phyloP scores from a whole-genome alignment of 2,113 vertebrate genomes.

The Psettodes erumei region DNA sequence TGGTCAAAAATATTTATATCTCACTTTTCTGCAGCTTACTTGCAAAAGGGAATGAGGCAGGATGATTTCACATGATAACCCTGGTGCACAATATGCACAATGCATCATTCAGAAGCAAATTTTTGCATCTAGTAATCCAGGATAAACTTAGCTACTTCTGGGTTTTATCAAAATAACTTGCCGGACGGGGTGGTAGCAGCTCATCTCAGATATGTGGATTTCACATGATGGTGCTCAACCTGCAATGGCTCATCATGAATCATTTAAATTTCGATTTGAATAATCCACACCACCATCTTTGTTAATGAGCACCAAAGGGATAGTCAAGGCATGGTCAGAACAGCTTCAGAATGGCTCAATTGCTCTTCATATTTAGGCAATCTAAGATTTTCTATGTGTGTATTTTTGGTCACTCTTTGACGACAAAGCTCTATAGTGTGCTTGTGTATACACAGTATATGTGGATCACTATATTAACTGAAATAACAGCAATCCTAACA shows the following conservation, averaged over 20 bases:
- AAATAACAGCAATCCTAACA: neutral
- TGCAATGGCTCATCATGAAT: slow-evolving; percentile 3
- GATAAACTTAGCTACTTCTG: neutral
- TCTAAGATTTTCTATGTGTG: neutral
- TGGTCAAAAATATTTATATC: neutral
- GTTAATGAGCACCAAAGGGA: slow-evolving; percentile 20
- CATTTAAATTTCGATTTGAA: slow-evolving; percentile 19
- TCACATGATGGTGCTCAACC: neutral
- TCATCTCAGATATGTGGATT: slow-evolving; percentile 23
- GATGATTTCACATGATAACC: neutral
- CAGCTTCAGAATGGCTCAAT: neutral
- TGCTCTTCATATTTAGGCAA: neutral
- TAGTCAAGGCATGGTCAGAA: neutral
- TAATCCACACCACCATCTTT: slow-evolving; percentile 6
- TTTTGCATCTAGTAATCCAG: neutral
- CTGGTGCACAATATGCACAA: neutral
- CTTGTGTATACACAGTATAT: neutral
- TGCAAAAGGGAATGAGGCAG: neutral
- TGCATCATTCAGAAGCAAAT: slow-evolving; percentile 14
- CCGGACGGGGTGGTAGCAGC: neutral
- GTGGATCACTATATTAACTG: neutral
- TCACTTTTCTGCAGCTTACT: neutral
- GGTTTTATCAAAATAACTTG: slow-evolving; percentile 10
- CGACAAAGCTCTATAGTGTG: neutral
- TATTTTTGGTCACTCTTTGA: neutral